Conservation (phyloP, 2,797 vertebrate genomes). For the Hydrophis major region DNA sequence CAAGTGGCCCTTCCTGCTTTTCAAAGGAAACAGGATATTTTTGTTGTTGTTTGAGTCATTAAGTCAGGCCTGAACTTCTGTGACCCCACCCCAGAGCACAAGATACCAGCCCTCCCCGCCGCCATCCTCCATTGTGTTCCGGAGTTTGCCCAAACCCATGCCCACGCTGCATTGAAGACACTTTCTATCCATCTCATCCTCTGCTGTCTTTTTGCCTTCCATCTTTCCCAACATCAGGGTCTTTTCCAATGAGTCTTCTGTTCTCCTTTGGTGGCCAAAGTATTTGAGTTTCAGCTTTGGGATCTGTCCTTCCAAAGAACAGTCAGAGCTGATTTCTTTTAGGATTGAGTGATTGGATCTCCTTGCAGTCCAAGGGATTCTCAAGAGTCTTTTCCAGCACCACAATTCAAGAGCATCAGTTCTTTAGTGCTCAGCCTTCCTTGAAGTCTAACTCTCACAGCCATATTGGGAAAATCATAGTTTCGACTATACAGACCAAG, state of each 20-base stretch:
- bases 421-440: not conserved
- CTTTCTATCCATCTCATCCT: too few relatives aligned
- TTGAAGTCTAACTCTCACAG: not conserved
- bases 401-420: not conserved
- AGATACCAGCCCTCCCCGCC: too few relatives aligned
- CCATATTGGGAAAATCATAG: too few relatives aligned
- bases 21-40: not conserved
- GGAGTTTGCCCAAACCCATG: too few relatives aligned
- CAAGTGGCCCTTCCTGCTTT: not conserved
- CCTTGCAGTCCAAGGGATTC: not conserved
- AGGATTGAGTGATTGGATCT: not conserved
- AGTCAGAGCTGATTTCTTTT: not conserved
- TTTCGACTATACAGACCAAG: too few relatives aligned
- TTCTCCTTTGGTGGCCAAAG: not conserved
- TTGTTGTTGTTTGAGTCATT: not conserved
- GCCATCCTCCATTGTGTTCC: too few relatives aligned
- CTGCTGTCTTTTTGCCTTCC: too few relatives aligned
- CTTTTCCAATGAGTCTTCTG: not conserved
- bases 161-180: too few relatives aligned
- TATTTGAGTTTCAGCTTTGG: not conserved
- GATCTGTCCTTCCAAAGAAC: not conserved
- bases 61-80: not conserved
- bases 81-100: not conserved
- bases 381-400: not conserved
- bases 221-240: not conserved